These are phyloP conservation scores for Chaetodon trifasciatus DNA, from an alignment of 2,797 vertebrate genomes.

Conservation along the genomic window DNA sequence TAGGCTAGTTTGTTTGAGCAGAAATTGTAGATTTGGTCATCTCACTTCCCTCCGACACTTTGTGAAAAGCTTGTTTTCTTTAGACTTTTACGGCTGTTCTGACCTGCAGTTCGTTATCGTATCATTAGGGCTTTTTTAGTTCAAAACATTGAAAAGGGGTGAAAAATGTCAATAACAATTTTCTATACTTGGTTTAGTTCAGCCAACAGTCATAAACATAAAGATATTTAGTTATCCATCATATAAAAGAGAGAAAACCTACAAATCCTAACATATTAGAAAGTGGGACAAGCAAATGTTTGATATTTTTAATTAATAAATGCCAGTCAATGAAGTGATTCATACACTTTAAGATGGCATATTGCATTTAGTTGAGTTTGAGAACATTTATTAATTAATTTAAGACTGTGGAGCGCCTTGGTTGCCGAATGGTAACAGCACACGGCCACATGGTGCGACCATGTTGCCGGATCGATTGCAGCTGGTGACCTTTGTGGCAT, in stretches of 20 bases:
- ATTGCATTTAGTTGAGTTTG: background rate
- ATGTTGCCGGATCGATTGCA: no score
- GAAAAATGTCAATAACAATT: background rate
- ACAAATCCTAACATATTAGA: background rate
- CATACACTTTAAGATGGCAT: no score
- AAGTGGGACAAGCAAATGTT: background rate
- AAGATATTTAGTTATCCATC: background rate
- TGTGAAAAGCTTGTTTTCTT: background rate
- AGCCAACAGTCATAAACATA: background rate
- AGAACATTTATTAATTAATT: background rate
- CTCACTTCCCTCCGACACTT: no score
- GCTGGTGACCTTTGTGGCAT: no score
- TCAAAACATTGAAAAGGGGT: background rate
- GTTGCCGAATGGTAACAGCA: no score
- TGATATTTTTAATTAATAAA: background rate
- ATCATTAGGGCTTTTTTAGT: background rate
- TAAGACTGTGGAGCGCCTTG: no score
- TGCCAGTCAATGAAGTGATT: background rate
- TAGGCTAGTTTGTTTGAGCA: background rate
- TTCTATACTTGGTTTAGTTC: background rate
- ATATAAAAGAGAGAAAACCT: background rate
- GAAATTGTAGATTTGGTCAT: background rate
- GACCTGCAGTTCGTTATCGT: background rate
- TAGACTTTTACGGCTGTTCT: conserved; percentile 1
- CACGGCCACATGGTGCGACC: no score